phyloP scores from a whole-genome alignment of 64 coral and sea anemone species.

The Montipora cactus region DNA sequence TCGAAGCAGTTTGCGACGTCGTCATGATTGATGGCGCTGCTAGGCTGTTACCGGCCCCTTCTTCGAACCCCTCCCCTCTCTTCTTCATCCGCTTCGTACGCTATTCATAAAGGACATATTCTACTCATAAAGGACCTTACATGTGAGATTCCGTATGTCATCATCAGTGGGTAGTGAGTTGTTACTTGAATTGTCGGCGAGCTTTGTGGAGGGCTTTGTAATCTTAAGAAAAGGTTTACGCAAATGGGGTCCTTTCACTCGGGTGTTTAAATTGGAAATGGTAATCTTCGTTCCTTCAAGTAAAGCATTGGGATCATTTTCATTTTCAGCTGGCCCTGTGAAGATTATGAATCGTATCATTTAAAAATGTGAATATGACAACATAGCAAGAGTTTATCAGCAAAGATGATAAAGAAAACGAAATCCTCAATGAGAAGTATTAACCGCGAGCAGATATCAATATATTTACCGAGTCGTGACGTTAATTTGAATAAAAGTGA shows the following conservation, averaged over 20 bases:
- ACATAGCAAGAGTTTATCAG: background rate
- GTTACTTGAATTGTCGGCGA: slow-evolving; percentile 1
- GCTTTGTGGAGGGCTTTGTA: background rate
- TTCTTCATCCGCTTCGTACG: background rate
- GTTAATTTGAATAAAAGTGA: too few species aligned
- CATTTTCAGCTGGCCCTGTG: background rate
- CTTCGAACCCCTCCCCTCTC: too few species aligned
- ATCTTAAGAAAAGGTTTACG: background rate
- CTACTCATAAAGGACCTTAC: background rate
- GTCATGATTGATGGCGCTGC: too few species aligned
- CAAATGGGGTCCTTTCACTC: background rate
- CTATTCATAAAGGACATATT: background rate
- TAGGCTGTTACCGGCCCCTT: too few species aligned
- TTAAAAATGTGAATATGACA: background rate
- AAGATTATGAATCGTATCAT: background rate
- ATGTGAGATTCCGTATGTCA: slow-evolving; percentile 31
- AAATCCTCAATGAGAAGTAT: too few species aligned
- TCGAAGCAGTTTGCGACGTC: too few species aligned
- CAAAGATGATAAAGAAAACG: too few species aligned
- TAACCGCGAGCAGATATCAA: too few species aligned
- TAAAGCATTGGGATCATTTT: background rate
- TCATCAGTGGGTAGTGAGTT: background rate
- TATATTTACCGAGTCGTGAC: too few species aligned
- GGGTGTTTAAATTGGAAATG: background rate
- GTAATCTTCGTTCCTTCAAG: slow-evolving; percentile 13